These are phyloP conservation scores for Agapornis canus DNA, from an alignment of 2,797 vertebrate genomes.

Conservation along the genomic window DNA sequence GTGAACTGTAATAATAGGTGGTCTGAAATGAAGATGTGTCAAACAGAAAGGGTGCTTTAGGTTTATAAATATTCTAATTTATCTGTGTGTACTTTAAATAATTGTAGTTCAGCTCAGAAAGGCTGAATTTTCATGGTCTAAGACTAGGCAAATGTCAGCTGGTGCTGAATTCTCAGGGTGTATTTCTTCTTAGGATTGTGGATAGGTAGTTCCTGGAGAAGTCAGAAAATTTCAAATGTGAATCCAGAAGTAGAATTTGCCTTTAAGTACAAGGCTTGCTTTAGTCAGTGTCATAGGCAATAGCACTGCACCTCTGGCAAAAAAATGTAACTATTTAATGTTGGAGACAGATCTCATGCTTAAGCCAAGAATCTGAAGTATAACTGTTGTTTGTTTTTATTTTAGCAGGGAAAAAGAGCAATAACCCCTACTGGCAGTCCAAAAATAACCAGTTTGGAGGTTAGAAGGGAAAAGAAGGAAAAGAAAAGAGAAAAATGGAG, in stretches of 20 bases:
- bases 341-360: background rate
- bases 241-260: background rate
- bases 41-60: background rate
- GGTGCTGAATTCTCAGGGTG: background rate
- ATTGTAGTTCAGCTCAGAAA: background rate
- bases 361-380: background rate
- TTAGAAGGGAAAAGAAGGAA: constrained; percentile 51
- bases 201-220: background rate
- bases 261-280: background rate
- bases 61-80: background rate
- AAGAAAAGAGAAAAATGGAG: constrained; percentile 34
- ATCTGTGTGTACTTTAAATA: background rate
- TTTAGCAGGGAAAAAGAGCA: constrained; percentile 48
- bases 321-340: background rate
- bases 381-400: constrained; percentile 49
- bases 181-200: background rate
- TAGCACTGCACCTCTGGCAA: constrained; percentile 8
- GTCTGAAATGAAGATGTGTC: background rate
- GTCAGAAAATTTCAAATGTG: background rate
- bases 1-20: background rate
- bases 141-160: background rate
- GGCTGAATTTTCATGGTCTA: background rate
- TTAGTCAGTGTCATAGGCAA: background rate
- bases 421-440: constrained; percentile 39
- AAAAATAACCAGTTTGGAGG: constrained; percentile 47